Evolutionary conservation across 23 tunicate genomes (phyloP), one percentile per base, ranked within the genome.

Genomic region (Styela plicata): DNA sequence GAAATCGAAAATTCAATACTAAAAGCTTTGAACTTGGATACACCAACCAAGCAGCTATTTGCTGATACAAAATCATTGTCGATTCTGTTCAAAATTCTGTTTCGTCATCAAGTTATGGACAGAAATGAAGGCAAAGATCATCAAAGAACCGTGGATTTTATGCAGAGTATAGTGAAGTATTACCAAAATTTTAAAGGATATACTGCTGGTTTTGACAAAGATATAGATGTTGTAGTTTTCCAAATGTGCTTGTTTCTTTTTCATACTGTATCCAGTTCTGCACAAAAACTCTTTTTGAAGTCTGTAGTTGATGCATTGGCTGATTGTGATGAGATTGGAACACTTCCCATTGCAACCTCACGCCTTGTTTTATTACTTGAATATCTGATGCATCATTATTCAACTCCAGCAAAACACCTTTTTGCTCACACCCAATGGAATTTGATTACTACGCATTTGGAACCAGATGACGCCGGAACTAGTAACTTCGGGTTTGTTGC

Each of bases 241-340:
- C 97, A 91, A 34, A 80, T 91, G 83, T 73, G 69, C 2, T 44
- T 80, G n/a, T 79, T 91, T 44, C 63, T 91, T 3, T 91, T 91
- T 63, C 97, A 91, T 66, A 86, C 91, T 2, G 36, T 91, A 1
- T 83, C 91, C 31, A 78, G 31, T 16, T 64, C 73, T 52, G 88
- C 81, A 31, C 78, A 83, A 61, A 63, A 78, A 52, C 10, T 27
- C 1, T 85, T 85, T 34, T 63, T 90, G 29, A 74, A 80, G 24
- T 29, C 77, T 73, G 90, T 90, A 35, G 36, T 63, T 27, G 28
- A 64, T 64, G 64, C 81, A 19, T 64, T 71, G 44, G 26, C 31
- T 3, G 24, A 35, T 21, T 34, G 80, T 30, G 75, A 79, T 19
- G 83, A 79, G 63, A 63, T 24, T 2, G 31, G 7, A 29, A 61